Conservation (phyloP, 30 jellyfish, hydroid and myxozoan genomes). For the Sanderia malayensis region DNA sequence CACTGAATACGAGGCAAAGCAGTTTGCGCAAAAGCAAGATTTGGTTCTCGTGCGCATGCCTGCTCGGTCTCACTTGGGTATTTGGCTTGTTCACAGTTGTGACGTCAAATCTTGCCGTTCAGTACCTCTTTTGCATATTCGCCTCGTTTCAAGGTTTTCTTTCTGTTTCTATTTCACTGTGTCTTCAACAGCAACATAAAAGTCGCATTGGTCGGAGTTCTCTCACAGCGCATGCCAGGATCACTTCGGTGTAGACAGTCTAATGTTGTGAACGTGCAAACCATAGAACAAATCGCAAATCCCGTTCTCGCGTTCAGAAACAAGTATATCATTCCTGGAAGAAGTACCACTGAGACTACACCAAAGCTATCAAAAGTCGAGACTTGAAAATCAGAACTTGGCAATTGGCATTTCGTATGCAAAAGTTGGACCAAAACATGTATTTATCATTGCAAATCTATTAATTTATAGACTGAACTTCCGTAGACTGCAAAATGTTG, state of each 20-base stretch:
- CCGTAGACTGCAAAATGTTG: too few relatives aligned
- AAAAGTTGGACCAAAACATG: too few relatives aligned
- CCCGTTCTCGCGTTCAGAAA: too few relatives aligned
- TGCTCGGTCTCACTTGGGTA: conserved; percentile 58
- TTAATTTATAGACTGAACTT: too few relatives aligned
- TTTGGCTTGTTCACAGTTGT: conserved; percentile 42
- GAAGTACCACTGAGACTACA: too few relatives aligned
- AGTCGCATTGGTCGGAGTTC: background rate
- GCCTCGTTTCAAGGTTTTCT: conserved; percentile 51
- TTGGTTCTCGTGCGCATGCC: conserved; percentile 16
- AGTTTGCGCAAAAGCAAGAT: background rate
- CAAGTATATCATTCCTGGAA: too few relatives aligned
- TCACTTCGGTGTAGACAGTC: background rate
- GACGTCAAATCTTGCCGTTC: conserved; percentile 17
- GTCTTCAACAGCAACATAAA: conserved; percentile 22
- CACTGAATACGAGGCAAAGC: background rate
- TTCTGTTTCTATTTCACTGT: conserved; percentile 37
- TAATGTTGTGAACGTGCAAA: background rate
- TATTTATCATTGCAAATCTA: too few relatives aligned
- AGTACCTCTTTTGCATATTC: conserved; percentile 23
- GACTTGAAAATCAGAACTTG: too few relatives aligned
- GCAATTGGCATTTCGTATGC: too few relatives aligned
- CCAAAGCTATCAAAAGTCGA: too few relatives aligned
- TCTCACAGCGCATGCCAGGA: background rate
- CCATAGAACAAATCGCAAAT: too few relatives aligned